Base-by-base conservation (phyloP, 2,113 vertebrate species). In the Nesogale talazaci region DNA sequence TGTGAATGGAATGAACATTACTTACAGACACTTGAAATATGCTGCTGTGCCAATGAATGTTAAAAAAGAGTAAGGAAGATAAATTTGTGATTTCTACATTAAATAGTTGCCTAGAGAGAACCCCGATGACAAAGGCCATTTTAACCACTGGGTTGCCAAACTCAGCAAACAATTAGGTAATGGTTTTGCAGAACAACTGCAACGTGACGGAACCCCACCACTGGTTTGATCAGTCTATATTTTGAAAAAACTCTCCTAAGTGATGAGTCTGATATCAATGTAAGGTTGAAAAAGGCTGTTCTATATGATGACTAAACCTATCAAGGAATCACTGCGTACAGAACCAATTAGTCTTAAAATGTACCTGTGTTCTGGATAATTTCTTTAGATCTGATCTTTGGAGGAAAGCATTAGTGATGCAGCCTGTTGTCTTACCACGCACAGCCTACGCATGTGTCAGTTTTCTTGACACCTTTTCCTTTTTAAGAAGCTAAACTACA, bases 211-310 rank as follows among this genome's bases (percentile, higher is more conserved):
- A 52, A 52, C 14, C 46, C 9, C 46, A 11, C 10, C 46, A 10
- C 46, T 52, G 46, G 19, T 70, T 70, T 34, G 12, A n/a, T 70
- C 1, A 81, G 74, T 56, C 34, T 91, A 8, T 42, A 8, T 22
- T 38, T 83, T 63, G 67, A 61, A 2, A 82, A 89, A 94, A 65
- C 19, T 40, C 22, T 15, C 29, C 36, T 78, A 85, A 91, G 36
- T 70, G 31, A 7, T 42, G 42, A 17, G 67, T 83, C 29, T n/a
- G 80, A 52, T 86, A 29, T 84, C 56, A 89, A 84, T 27, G 25
- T 56, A 79, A 84, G 56, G n/a, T 34, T 84, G 8, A 78, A 57
- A 77, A 91, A 94, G 40, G 31, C 20, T 76, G 10, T 59, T 86
- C 34, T 38, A 1, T 70, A 16, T 27, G 75, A 56, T 6, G 46